Evolutionary conservation across 2,797 vertebrate genomes (phyloP).

Genomic region (Tenualosa thibaudeaui): DNA sequence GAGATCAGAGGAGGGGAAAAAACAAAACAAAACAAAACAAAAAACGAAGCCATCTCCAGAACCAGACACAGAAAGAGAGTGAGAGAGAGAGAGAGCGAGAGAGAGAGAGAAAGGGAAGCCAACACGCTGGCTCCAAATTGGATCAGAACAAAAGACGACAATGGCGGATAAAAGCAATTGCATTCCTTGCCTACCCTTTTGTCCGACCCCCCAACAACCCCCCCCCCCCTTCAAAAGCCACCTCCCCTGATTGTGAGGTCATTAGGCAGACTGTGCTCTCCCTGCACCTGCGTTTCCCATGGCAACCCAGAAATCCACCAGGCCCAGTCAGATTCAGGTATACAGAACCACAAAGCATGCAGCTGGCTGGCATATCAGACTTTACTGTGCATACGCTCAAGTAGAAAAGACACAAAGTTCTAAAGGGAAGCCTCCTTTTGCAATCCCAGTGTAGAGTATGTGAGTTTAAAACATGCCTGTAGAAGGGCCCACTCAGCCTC

Average conservation of each 20-base stretch:
- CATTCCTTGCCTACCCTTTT: not conserved
- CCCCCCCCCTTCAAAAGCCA: not conserved
- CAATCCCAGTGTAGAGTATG: not conserved
- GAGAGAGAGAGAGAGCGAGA: constrained; percentile 25
- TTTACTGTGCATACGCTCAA: not conserved
- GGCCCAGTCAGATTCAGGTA: constrained; percentile 7
- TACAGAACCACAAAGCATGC: not conserved
- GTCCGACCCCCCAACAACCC: not conserved
- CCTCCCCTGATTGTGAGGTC: not conserved
- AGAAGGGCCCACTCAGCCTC: not conserved
- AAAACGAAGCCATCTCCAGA: constrained; percentile 20
- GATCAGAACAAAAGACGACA: not conserved
- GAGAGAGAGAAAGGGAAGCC: constrained; percentile 33
- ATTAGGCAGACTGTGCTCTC: constrained; percentile 9
- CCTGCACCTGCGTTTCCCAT: constrained; percentile 9
- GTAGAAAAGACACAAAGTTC: not conserved
- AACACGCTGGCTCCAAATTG: constrained; percentile 38
- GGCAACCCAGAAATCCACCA: constrained; percentile 21
- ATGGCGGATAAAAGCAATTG: constrained; percentile 7
- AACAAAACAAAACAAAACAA: too few relatives aligned
- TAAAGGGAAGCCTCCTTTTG: not conserved
- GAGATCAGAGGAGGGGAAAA: constrained; percentile 13
- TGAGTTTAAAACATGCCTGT: not conserved
- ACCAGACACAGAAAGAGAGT: constrained; percentile 37
- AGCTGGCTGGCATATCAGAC: not conserved